Evolutionary conservation across 2,113 vertebrate genomes (phyloP).

Genomic region (Halichoerus grypus): DNA sequence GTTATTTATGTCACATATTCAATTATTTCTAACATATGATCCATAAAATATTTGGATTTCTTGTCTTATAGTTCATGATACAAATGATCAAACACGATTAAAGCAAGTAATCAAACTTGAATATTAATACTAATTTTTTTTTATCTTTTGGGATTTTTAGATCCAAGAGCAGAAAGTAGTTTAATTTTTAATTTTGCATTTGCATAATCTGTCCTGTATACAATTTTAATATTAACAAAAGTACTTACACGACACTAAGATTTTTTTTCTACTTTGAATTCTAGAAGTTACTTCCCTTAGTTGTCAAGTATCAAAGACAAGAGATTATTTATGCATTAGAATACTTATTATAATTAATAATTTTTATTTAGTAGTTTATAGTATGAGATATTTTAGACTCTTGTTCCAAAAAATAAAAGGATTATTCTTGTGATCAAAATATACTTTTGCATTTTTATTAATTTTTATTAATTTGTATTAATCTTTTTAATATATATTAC

Average conservation of each 20-base stretch:
- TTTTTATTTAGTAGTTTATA: background rate
- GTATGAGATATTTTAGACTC: background rate
- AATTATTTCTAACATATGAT: slow-evolving; percentile 48
- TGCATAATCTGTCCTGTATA: slow-evolving; percentile 1
- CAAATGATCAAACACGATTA: slow-evolving; percentile 53
- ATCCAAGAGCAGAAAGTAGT: slow-evolving; percentile 4
- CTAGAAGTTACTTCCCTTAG: slow-evolving; percentile 6
- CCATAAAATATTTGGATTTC: slow-evolving; percentile 3
- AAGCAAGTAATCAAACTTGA: slow-evolving; percentile 55
- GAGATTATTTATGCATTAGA: background rate
- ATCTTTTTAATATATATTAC: background rate
- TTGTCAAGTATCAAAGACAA: slow-evolving; percentile 4
- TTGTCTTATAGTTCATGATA: slow-evolving; percentile 34
- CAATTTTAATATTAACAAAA: slow-evolving; percentile 62
- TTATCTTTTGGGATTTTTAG: slow-evolving; percentile 22
- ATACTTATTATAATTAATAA: slow-evolving; percentile 34
- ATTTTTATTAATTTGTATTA: background rate
- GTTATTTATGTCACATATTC: background rate
- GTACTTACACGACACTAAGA: background rate
- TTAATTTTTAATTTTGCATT: slow-evolving; percentile 65
- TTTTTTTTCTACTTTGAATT: slow-evolving; percentile 44
- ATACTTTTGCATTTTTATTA: background rate
- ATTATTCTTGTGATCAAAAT: background rate
- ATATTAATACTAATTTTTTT: slow-evolving; percentile 48
- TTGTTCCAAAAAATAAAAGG: background rate